Conservation (phyloP, 2,888 invertebrate genomes). For the Drosophila anomalata region DNA sequence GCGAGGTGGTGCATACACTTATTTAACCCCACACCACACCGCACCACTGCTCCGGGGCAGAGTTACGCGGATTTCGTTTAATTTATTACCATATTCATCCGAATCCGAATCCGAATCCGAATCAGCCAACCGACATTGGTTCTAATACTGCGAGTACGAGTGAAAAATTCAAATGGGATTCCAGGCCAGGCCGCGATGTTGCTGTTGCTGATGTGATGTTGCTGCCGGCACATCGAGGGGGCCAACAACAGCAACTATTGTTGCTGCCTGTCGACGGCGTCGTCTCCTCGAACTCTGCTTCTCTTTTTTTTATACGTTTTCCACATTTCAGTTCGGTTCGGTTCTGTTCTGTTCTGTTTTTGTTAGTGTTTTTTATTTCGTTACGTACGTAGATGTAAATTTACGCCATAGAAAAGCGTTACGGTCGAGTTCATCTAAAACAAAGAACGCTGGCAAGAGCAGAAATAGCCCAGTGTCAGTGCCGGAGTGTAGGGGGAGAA, state of each 20-base stretch:
- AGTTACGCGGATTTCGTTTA: constrained; percentile 69
- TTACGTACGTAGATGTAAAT: constrained; percentile 80
- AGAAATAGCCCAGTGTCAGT: constrained; percentile 37
- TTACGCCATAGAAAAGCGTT: constrained; percentile 83
- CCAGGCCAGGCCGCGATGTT: constrained; percentile 21
- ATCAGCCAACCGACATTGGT: constrained; percentile 52
- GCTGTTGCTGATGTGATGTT: constrained; percentile 27
- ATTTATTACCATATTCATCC: constrained; percentile 81
- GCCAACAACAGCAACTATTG: constrained; percentile 53
- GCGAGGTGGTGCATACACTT: constrained; percentile 19
- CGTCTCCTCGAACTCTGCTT: constrained; percentile 70
- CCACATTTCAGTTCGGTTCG: constrained; percentile 20
- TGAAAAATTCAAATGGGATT: constrained; percentile 62
- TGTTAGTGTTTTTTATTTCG: constrained; percentile 53
- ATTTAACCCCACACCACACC: constrained; percentile 18
- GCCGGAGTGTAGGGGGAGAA: constrained; percentile 40
- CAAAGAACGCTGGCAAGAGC: constrained; percentile 76
- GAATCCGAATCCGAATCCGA: constrained; percentile 68
- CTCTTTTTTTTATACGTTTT: constrained; percentile 52
- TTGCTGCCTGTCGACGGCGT: constrained; percentile 59
- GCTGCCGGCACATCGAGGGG: constrained; percentile 21
- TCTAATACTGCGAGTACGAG: constrained; percentile 33
- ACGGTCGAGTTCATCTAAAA: constrained; percentile 83
- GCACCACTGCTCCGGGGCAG: constrained; percentile 8
- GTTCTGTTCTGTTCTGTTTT: constrained; percentile 51